These are phyloP conservation scores for Hanleya hanleyi DNA, from an alignment of 2,888 invertebrate species.

Conservation along the genomic window DNA sequence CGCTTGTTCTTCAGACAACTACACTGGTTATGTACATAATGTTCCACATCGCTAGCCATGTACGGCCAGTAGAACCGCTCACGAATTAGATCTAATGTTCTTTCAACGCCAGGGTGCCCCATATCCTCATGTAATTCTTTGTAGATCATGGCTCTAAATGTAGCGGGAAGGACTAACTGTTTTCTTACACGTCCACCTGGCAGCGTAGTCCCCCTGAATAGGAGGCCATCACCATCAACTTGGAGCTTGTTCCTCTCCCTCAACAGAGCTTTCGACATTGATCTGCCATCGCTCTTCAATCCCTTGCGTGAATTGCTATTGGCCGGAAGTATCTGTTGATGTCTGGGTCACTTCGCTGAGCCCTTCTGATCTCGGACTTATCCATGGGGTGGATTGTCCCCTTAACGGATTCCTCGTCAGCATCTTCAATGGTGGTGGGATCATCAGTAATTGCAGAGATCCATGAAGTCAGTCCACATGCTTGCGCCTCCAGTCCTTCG, in stretches of 20 bases:
- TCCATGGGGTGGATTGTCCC: background rate
- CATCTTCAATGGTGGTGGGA: background rate
- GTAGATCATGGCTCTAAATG: background rate
- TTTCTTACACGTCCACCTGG: background rate
- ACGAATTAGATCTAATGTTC: background rate
- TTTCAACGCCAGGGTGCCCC: constrained; percentile 2
- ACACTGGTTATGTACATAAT: background rate
- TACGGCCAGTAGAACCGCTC: constrained; percentile 15
- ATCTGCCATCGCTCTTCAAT: background rate
- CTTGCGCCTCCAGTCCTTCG: background rate
- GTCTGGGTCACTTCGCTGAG: background rate
- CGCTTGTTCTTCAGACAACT: background rate
- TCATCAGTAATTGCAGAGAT: background rate
- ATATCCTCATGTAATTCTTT: constrained; percentile 8
- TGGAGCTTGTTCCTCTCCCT: background rate
- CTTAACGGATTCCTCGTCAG: background rate
- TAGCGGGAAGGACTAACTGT: constrained; percentile 8
- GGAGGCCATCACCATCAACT: constrained; percentile 9
- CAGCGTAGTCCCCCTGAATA: background rate
- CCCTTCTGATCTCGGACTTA: background rate
- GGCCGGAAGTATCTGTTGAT: background rate
- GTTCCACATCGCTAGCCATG: background rate
- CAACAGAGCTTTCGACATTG: background rate
- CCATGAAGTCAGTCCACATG: background rate
- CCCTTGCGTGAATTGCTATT: background rate